Evolutionary conservation across 2,888 invertebrate species (phyloP).

Genomic region (Napeogenes inachia): DNA sequence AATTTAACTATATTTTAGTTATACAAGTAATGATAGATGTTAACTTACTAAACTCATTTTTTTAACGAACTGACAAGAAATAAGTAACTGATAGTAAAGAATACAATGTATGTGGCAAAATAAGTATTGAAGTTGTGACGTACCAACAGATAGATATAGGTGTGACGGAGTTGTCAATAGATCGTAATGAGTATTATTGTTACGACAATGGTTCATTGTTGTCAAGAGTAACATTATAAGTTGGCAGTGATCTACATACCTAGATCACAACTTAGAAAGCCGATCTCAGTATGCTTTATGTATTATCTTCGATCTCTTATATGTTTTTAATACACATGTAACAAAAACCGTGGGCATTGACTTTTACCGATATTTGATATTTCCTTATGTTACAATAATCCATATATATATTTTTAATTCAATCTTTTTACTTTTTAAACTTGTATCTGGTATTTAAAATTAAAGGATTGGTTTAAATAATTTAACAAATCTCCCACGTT

Average conservation of each 20-base stretch:
- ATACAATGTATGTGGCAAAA: neutral
- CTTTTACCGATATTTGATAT: neutral
- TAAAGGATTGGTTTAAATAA: neutral
- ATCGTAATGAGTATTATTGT: slow-evolving; percentile 50
- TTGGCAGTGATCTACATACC: slow-evolving; percentile 62
- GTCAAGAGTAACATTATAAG: slow-evolving; percentile 48
- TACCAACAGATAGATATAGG: slow-evolving; percentile 11
- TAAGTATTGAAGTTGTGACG: slow-evolving; percentile 4
- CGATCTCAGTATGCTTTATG: neutral
- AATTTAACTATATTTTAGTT: neutral
- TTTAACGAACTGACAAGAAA: too few relatives aligned
- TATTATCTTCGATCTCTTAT: too few relatives aligned
- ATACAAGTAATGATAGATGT: too few relatives aligned
- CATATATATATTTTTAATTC: neutral
- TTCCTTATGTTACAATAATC: neutral
- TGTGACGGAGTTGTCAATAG: slow-evolving; percentile 30
- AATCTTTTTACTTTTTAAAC: too few relatives aligned
- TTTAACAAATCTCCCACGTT: slow-evolving; percentile 23
- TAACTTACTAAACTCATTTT: too few relatives aligned
- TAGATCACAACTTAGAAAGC: slow-evolving; percentile 47
- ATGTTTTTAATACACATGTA: too few relatives aligned
- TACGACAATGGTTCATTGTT: slow-evolving; percentile 43
- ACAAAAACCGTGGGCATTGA: too few relatives aligned
- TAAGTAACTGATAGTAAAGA: neutral
- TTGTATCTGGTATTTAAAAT: too few relatives aligned